Conservation (phyloP, 2,797 vertebrate genomes). For the Distichodus sexfasciatus region DNA sequence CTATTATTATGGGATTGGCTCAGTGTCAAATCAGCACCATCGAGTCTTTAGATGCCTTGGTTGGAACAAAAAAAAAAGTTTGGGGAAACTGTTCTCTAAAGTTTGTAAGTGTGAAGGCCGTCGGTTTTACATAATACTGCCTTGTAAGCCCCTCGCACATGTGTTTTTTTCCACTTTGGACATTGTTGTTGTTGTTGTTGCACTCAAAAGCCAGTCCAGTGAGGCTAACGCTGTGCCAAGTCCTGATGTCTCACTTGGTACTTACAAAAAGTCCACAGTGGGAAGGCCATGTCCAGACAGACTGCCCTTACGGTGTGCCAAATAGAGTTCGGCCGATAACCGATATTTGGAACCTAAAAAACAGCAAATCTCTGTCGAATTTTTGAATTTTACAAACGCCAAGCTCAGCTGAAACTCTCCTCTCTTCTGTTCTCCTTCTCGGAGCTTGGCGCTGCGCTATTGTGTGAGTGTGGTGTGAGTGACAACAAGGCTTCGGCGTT, state of each 20-base stretch:
- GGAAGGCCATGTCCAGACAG: constrained; percentile 42
- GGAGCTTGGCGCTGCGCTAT: too few species aligned
- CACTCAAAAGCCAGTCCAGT: constrained; percentile 6
- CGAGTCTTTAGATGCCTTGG: constrained; percentile 46
- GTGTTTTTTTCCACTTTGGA: neutral
- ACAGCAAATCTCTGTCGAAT: too few species aligned
- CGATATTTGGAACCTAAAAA: too few species aligned
- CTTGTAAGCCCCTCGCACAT: neutral
- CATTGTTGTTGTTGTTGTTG: neutral
- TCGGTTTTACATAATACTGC: neutral
- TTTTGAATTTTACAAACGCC: too few species aligned
- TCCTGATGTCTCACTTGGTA: neutral
- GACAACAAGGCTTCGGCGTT: too few species aligned
- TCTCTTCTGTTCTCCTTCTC: too few species aligned
- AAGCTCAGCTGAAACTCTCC: too few species aligned
- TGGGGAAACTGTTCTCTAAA: neutral
- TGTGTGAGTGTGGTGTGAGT: too few species aligned
- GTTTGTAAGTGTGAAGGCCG: neutral
- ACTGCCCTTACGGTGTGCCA: constrained; percentile 27
- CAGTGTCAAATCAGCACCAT: constrained; percentile 27
- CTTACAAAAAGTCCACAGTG: constrained; percentile 15
- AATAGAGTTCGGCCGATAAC: too few species aligned
- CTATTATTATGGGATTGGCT: constrained; percentile 50
- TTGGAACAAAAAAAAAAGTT: neutral
- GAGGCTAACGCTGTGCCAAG: constrained; percentile 15